A percentile compares a stretch with the other conserved stretches of the same genome.
Evolutionary conservation across 1,140 invertebrate genomes (phyloP).

Genomic region (Archivesica marissinica): DNA sequence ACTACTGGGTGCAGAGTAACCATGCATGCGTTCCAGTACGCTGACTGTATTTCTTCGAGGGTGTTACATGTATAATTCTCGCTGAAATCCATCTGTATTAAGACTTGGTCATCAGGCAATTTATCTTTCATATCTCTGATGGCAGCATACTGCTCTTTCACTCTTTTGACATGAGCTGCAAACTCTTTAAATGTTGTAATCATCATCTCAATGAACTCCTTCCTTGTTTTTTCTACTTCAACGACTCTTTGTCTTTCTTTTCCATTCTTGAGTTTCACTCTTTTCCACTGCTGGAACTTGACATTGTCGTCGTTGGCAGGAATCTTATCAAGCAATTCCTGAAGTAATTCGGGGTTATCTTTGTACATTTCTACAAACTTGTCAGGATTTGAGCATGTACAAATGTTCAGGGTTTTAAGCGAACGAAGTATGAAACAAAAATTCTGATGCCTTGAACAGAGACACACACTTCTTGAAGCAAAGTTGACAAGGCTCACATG

Average conservation of each 20-base stretch:
- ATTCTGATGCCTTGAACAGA: slow-evolving; percentile 26
- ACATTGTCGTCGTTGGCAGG: background rate
- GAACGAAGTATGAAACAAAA: background rate
- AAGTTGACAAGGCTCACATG: background rate
- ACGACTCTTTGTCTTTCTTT: slow-evolving; percentile 9
- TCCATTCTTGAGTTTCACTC: background rate
- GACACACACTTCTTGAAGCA: slow-evolving; percentile 26
- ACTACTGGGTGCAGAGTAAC: background rate
- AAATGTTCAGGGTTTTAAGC: background rate
- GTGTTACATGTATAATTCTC: slow-evolving; percentile 30
- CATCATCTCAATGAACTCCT: slow-evolving; percentile 34
- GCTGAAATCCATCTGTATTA: slow-evolving; percentile 32
- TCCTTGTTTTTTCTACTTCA: background rate
- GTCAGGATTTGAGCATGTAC: background rate
- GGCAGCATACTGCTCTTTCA: slow-evolving; percentile 28
- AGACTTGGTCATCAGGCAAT: slow-evolving; percentile 10
- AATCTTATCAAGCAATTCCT: background rate
- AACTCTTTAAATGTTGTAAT: slow-evolving; percentile 2
- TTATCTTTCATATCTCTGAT: slow-evolving; percentile 30
- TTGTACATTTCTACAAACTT: slow-evolving; percentile 13
- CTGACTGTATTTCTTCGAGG: slow-evolving; percentile 28
- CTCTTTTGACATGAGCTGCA: slow-evolving; percentile 18
- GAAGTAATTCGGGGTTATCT: background rate
- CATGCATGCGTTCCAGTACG: background rate
- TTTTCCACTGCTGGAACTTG: slow-evolving; percentile 56